phyloP scores from a whole-genome alignment of 1,140 invertebrate species.

The Zaprionus inermis region DNA sequence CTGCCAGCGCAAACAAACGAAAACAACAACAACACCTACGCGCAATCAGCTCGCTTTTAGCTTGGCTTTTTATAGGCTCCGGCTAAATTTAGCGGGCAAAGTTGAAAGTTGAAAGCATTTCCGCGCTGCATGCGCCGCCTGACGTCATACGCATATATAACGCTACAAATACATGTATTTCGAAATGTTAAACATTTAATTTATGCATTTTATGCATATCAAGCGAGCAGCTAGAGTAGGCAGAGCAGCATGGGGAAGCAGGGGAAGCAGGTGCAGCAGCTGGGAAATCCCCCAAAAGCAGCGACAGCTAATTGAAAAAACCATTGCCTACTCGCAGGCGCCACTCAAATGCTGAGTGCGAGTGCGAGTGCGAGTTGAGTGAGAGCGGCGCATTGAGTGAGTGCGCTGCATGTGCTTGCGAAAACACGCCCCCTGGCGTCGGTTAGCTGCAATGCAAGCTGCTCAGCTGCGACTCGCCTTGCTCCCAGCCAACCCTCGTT shows the following conservation, averaged over 20 bases:
- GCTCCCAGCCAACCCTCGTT: conserved; percentile 55
- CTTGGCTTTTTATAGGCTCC: conserved; percentile 43
- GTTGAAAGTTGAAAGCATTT: conserved; percentile 72
- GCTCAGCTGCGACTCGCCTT: not conserved
- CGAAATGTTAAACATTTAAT: conserved; percentile 65
- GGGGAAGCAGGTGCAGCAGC: not conserved
- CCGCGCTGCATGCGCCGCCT: conserved; percentile 29
- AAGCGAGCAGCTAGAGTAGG: not conserved
- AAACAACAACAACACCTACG: conserved; percentile 13
- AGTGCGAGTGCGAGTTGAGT: conserved; percentile 14
- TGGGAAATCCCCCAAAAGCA: conserved; percentile 13
- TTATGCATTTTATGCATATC: conserved; percentile 53
- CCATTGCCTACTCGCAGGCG: conserved; percentile 55
- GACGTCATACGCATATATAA: conserved; percentile 54
- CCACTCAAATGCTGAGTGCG: conserved; percentile 42
- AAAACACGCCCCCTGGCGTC: conserved; percentile 64
- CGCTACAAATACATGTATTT: conserved; percentile 47
- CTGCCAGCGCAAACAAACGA: conserved; percentile 41
- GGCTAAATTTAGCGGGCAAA: conserved; percentile 66
- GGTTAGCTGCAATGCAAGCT: conserved; percentile 39
- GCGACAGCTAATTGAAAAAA: conserved; percentile 47
- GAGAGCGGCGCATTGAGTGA: conserved; percentile 22
- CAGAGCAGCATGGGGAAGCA: not conserved
- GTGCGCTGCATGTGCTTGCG: conserved; percentile 4
- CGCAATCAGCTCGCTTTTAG: conserved; percentile 27